phyloP scores from a whole-genome alignment of 2,113 vertebrate species.

The Pantherophis guttatus region DNA sequence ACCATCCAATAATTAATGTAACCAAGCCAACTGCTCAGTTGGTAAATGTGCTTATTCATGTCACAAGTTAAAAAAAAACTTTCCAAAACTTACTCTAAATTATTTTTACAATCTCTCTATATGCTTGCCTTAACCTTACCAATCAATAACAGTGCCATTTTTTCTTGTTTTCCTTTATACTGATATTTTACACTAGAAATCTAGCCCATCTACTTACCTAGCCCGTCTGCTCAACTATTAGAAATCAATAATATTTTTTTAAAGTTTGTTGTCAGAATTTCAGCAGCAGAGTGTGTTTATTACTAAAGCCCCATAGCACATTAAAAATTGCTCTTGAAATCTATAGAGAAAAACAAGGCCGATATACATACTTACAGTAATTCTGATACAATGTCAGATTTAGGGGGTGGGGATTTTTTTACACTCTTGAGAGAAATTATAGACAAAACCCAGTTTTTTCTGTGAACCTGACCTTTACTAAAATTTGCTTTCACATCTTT shows the following conservation, averaged over 20 bases:
- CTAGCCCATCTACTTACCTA: constrained; percentile 1
- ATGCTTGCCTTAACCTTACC: neutral
- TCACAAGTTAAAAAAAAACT: neutral
- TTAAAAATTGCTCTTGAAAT: constrained; percentile 20
- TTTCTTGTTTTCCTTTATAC: neutral
- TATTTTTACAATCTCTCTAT: neutral
- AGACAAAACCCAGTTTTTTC: constrained; percentile 14
- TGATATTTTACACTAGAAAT: neutral
- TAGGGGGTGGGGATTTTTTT: neutral
- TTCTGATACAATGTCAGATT: neutral
- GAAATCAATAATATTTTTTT: constrained; percentile 2
- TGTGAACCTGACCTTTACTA: neutral
- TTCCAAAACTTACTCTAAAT: neutral
- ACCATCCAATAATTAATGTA: neutral
- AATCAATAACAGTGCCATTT: neutral
- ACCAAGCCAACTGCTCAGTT: no score
- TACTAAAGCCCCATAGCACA: neutral
- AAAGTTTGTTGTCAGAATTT: neutral
- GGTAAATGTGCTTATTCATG: constrained; percentile 20
- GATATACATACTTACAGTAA: neutral
- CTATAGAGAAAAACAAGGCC: neutral
- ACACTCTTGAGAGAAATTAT: constrained; percentile 35
- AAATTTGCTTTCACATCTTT: constrained; percentile 3
- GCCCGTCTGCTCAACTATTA: neutral
- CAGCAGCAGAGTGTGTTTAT: neutral